Conservation (phyloP, 1,140 invertebrate genomes). For the Hormaphis cornu region DNA sequence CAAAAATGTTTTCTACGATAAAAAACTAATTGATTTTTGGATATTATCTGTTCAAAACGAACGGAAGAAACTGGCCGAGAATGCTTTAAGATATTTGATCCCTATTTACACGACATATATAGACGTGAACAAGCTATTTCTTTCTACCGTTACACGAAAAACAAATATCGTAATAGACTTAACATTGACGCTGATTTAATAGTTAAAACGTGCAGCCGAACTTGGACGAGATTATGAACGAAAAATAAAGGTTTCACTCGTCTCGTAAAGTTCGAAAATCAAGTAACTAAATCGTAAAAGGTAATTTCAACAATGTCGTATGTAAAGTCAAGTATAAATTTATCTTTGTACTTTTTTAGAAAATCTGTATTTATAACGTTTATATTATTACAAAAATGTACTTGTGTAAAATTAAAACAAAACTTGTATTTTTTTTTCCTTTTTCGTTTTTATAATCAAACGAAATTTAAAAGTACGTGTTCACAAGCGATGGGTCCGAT, state of each 20-base stretch:
- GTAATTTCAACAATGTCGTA: neutral
- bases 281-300: neutral
- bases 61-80: neutral
- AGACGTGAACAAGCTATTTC: neutral
- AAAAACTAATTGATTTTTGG: neutral
- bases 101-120: neutral
- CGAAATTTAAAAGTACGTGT: too few species aligned
- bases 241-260: neutral
- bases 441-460: too few species aligned
- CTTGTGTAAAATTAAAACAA: too few species aligned
- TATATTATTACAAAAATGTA: too few species aligned
- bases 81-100: neutral
- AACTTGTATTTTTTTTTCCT: too few species aligned
- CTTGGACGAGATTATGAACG: neutral
- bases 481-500: too few species aligned
- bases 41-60: neutral
- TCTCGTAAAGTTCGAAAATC: too few species aligned
- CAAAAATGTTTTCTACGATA: neutral
- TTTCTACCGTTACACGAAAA: neutral
- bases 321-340: neutral
- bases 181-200: neutral
- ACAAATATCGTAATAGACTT: constrained; percentile 3
- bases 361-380: too few species aligned
- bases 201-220: neutral
- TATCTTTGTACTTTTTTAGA: too few species aligned